Evolutionary conservation across 2,797 vertebrate species (phyloP), one percentile per base, ranked within the genome.

Genomic region (Intellagama lesueurii): DNA sequence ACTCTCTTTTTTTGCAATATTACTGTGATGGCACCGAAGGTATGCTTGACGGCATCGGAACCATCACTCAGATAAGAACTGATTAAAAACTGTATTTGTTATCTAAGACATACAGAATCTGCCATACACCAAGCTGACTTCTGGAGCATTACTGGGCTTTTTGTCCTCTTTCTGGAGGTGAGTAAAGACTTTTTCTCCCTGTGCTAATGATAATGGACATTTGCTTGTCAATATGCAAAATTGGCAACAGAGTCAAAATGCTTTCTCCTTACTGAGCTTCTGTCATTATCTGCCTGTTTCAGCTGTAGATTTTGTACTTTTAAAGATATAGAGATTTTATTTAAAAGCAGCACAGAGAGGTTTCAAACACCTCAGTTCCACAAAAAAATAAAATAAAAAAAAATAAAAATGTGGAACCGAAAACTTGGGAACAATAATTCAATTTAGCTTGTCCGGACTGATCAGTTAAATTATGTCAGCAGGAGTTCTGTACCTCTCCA

Each of bases 51-150:
- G 47, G 73, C 60, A 28, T 5, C 49, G 24, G 24, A 86, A 40
- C 40, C 35, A 76, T 28, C 19, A 79, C 3, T 0, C 69, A 12
- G 52, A 56, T 56, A 89, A 75, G n/a, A 0, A 35, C 1, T 0
- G 0, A 26, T 73, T 8, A 12, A 0, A 1, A 73, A 49, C 17
- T 1, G 0, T 0, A 0, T 47, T 87, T 85, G 87, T 26, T 69
- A 30, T 56, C 40, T 17, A 66, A 70, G 40, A 40, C 40, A 40
- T 3, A 40, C 40, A 40, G 72, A 56, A 64, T 64, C 60, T 64
- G 40, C 6, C 47, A 30, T 1, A 0, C 77, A 86, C 52, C 5
- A 75, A 89, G 60, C 30, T 2, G 5, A 81, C 76, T 49, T 24
- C 83, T 47, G 19, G 66, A 70, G 47, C 30, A 49, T 28, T 8